Percentiles rank a stretch among this genome's conserved stretches.
Evolutionary conservation across 2,797 vertebrate genomes (phyloP).

Genomic region (Champsocephalus esox): DNA sequence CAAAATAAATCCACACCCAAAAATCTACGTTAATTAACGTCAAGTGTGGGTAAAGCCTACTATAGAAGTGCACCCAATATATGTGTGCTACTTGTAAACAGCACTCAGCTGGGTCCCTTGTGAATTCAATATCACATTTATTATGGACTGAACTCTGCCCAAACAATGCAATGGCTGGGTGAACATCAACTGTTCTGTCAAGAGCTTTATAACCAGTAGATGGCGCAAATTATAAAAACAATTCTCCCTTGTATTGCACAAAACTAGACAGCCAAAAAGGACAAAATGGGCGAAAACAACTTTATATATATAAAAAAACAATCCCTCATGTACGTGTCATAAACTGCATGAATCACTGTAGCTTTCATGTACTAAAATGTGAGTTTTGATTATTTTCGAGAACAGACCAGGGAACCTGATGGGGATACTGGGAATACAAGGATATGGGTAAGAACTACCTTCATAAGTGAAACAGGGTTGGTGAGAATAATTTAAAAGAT

Average conservation of each 20-base stretch:
- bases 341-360: neutral
- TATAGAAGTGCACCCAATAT: no score
- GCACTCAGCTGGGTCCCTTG: neutral
- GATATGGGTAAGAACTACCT: no score
- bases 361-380: no score
- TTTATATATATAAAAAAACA: neutral
- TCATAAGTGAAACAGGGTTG: no score
- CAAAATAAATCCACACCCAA: neutral
- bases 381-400: neutral
- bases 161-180: neutral
- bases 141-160: neutral
- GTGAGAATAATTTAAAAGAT: no score
- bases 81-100: neutral
- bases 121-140: neutral
- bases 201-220: conserved; percentile 63
- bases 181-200: neutral
- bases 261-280: neutral
- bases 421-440: no score
- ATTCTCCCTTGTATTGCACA: neutral
- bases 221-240: conserved; percentile 57
- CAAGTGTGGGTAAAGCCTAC: no score
- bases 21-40: neutral
- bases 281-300: neutral
- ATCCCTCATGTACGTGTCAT: neutral
- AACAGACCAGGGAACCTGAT: no score